Evolutionary conservation across 1,140 invertebrate species (phyloP), one percentile per base, ranked within the genome.

Genomic region (Diploscapter pachys): DNA sequence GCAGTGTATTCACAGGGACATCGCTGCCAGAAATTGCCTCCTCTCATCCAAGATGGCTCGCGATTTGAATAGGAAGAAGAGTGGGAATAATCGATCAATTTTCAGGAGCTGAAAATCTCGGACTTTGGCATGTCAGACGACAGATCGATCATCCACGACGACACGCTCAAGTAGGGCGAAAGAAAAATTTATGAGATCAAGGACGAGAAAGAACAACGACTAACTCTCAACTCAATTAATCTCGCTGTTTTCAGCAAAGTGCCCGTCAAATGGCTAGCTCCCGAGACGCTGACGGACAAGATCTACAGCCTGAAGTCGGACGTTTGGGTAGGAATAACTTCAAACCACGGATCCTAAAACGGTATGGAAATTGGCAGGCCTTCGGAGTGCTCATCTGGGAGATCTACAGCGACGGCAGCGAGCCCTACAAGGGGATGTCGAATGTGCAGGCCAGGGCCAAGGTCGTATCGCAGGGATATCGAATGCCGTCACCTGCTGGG

Each of bases 51-150:
- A 82, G 97, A 98, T 85, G 98, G 98, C 86, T 91, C 93, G 70
- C 97, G 31, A 31, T 31, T 97, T 87, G 95, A 92, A 66, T 95
- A 93, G 31, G 93, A 31, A 31, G 31, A 31, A 31, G 31, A 31
- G 31, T 31, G 31, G 31, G 31, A 31, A 1, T 31, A 31, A 31
- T 31, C 31, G 31, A 31, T 31, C 31, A 31, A 31, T 31, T 31
- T 31, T 31, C 31, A 0, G 31, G 31, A 31, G 31, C 31, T 88
- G 50, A 99, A 99, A 88, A 97, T 99, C 81, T 94, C 95, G 0
- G 96, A 98, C 86, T 98, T 98, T 87, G 95, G 96, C 5, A 89
- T 98, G 51, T 94, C 95, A 0, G 89, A 95, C 80, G 94, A 97
- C 85, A 91, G 98, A 54, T 91, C 94, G 81, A 91, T 91, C 72